Evolutionary conservation across 2,888 invertebrate species (phyloP), one percentile per base, ranked within the genome.

Genomic region (Melinaea marsaeus): DNA sequence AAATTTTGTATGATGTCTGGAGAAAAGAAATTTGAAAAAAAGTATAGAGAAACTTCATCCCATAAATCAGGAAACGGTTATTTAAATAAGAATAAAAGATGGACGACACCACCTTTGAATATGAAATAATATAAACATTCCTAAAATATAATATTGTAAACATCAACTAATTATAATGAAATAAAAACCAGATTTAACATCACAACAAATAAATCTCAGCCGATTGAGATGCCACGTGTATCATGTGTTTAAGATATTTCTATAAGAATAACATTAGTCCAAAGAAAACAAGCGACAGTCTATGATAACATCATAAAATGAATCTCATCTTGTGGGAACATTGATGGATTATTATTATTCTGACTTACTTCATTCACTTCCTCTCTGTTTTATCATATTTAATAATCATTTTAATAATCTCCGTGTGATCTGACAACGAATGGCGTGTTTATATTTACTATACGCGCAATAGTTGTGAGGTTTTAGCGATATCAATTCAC

Each of bases 231-330:
- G 71, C 69, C 72, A 72, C 72, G 72, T 72, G 90, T 83, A 88
- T 86, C 73, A 84, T 86, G 86, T 85, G 51, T 51, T 32, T 7
- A n/a, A n/a, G 51, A 51, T 32, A 32, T 55, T 55, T 56, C 57
- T 58, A 58, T 51, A 84, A 85, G 81, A 77, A 80, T 83, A 85
- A 85, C 85, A 83, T 86, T 58, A 58, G 54, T 45, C 57, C 45
- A 65, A 65, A 63, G 62, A 65, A 62, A 68, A 70, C 64, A 66
- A 60, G 59, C 42, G 42, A 37, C 37, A 37, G 58, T 87, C 82
- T 84, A 82, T 79, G 79, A 86, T 79, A 86, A 86, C 85, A 85
- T 85, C 82, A 85, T 85, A 86, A 86, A 85, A 80, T 72, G 66
- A 69, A 65, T 64, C 56, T 48, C 46, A 46, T 57, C 65, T 65